phyloP scores from a whole-genome alignment of 2,797 vertebrate genomes.

The Pipistrellus nathusii region DNA sequence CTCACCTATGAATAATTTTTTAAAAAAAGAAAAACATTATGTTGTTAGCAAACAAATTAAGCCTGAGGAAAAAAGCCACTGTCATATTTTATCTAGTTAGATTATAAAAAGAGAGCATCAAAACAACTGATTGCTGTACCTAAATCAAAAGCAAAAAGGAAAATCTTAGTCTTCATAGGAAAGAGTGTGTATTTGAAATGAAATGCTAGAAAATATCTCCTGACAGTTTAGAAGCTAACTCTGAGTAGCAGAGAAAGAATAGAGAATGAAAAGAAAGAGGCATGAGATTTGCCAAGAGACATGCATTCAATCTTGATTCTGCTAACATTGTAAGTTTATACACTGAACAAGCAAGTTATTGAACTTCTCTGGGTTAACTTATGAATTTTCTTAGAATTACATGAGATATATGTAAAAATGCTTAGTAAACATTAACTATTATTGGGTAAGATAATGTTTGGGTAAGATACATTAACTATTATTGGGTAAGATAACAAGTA shows the following conservation, averaged over 20 bases:
- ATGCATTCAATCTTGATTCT: constrained; percentile 25
- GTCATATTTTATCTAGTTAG: constrained; percentile 48
- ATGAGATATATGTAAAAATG: background rate
- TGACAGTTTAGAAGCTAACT: constrained; percentile 18
- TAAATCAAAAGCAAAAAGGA: constrained; percentile 42
- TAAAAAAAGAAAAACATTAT: background rate
- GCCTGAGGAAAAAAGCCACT: background rate
- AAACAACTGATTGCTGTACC: background rate
- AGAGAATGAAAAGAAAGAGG: constrained; percentile 13
- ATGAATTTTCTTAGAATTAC: constrained; percentile 47
- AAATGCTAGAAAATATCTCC: constrained; percentile 22
- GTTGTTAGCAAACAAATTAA: constrained; percentile 41
- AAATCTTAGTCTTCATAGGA: background rate
- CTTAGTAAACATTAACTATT: background rate
- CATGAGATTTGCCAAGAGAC: background rate
- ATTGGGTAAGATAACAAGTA: background rate
- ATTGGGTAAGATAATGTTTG: background rate
- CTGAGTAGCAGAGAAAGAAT: background rate
- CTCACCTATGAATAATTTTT: constrained; percentile 89
- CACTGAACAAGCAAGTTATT: background rate
- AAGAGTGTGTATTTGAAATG: constrained; percentile 4
- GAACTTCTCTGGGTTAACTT: constrained; percentile 20
- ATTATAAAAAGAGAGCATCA: constrained; percentile 30
- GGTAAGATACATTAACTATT: too few species aligned
- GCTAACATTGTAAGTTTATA: constrained; percentile 11